These are phyloP conservation scores for Dryobotodes eremita DNA, from an alignment of 2,888 invertebrate genomes.

Conservation along the genomic window DNA sequence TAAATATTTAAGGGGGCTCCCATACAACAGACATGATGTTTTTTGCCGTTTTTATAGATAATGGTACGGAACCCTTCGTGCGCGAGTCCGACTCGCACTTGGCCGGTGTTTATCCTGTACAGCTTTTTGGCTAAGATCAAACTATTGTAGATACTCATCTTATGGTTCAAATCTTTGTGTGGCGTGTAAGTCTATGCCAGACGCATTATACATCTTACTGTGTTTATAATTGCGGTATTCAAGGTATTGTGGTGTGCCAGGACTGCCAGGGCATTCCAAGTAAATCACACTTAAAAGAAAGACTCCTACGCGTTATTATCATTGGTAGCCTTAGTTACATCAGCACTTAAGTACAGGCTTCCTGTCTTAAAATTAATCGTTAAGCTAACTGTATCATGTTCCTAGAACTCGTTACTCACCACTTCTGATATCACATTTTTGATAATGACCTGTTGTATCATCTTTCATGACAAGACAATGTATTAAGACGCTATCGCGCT, in stretches of 20 bases:
- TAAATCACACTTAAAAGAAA: not conserved
- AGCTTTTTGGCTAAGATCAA: not conserved
- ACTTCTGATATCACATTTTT: constrained; percentile 22
- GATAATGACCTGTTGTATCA: constrained; percentile 10
- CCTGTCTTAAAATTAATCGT: constrained; percentile 8
- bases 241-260: not conserved
- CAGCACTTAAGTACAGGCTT: constrained; percentile 4
- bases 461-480: not conserved
- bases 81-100: too few species aligned
- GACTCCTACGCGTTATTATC: not conserved
- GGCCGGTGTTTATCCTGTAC: too few species aligned
- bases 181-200: not conserved
- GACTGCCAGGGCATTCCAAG: not conserved
- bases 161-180: not conserved
- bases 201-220: not conserved
- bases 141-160: not conserved
- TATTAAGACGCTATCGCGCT: constrained; percentile 1
- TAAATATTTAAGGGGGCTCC: too few species aligned
- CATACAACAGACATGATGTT: too few species aligned
- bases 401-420: constrained; percentile 44
- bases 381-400: constrained; percentile 2
- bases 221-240: not conserved
- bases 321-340: not conserved
- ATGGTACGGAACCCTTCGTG: too few species aligned
- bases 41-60: too few species aligned